These are phyloP conservation scores for Odontamblyopus lacepedii DNA, from an alignment of 2,797 vertebrate genomes.

Conservation along the genomic window DNA sequence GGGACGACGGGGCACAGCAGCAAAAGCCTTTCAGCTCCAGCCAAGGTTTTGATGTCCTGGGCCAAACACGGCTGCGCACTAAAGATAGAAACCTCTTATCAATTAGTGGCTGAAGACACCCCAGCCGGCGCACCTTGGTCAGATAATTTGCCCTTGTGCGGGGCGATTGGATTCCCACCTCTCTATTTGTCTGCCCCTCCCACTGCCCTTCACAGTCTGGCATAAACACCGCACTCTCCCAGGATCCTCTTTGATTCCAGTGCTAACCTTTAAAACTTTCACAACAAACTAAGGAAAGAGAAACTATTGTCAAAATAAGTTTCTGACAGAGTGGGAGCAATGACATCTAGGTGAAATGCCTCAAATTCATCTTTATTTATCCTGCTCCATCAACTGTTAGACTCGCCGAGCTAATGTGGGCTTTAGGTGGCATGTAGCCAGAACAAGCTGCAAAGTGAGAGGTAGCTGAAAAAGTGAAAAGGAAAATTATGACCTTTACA, in stretches of 20 bases:
- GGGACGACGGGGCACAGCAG: slow-evolving; percentile 54
- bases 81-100: slow-evolving; percentile 83
- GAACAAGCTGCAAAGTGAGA: background rate
- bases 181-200: slow-evolving; percentile 62
- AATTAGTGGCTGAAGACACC: slow-evolving; percentile 78
- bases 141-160: slow-evolving; percentile 76
- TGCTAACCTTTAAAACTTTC: slow-evolving; percentile 47
- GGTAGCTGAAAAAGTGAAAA: background rate
- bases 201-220: slow-evolving; percentile 73
- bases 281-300: slow-evolving; percentile 12
- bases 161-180: slow-evolving; percentile 74
- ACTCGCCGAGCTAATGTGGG: background rate
- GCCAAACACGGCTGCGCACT: slow-evolving; percentile 75
- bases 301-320: slow-evolving; percentile 1
- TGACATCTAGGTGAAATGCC: slow-evolving; percentile 19
- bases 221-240: slow-evolving; percentile 53
- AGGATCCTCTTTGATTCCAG: slow-evolving; percentile 25
- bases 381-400: background rate
- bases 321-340: slow-evolving; percentile 13
- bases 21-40: slow-evolving; percentile 70
- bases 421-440: background rate
- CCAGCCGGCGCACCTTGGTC: slow-evolving; percentile 75
- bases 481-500: background rate
- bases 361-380: background rate
- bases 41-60: slow-evolving; percentile 78